These are phyloP conservation scores for Augochlorella aurata DNA, from an alignment of 2,888 invertebrate genomes.

Conservation along the genomic window DNA sequence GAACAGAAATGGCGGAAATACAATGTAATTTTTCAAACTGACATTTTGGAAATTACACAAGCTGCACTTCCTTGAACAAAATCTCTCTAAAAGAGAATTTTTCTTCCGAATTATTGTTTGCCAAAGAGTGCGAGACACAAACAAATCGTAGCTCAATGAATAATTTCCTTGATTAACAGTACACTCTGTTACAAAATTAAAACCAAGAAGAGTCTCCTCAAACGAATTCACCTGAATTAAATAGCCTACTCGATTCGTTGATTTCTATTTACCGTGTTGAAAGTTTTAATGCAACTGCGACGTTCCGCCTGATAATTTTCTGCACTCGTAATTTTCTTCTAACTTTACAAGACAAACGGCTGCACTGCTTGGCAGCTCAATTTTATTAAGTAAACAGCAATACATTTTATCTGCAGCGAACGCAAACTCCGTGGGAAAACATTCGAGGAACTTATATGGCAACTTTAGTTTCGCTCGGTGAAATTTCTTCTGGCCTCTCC, in stretches of 20 bases:
- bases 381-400: conserved; percentile 1
- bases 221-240: background rate
- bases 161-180: background rate
- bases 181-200: background rate
- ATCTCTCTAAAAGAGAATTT: too few species aligned
- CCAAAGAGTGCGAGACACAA: too few species aligned
- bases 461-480: background rate
- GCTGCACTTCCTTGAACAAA: too few species aligned
- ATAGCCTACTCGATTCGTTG: background rate
- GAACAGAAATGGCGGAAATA: too few species aligned
- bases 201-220: background rate
- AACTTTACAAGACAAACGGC: conserved; percentile 1
- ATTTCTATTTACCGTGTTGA: background rate
- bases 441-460: background rate
- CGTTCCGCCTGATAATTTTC: background rate
- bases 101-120: too few species aligned
- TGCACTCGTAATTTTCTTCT: background rate
- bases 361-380: background rate
- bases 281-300: background rate
- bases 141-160: too few species aligned
- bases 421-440: conserved; percentile 8
- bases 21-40: too few species aligned
- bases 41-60: too few species aligned
- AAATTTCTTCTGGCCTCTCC: background rate
- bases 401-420: conserved; percentile 11